A percentile compares a stretch with the other conserved stretches of the same genome.
These are phyloP conservation scores for Stegodyphus dumicola DNA, from an alignment of 1,140 invertebrate species.

Conservation along the genomic window DNA sequence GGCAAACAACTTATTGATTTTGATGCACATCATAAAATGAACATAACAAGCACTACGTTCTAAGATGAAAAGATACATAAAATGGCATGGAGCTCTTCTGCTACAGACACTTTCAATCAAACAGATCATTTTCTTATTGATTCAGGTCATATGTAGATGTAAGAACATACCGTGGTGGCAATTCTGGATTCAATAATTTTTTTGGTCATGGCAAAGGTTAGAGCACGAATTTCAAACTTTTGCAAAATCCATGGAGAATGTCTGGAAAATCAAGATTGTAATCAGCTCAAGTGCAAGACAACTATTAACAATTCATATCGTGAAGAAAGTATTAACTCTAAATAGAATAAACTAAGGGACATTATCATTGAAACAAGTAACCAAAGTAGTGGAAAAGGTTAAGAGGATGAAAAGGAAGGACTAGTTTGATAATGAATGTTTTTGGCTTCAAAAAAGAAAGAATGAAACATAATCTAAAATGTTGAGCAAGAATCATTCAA, in stretches of 20 bases:
- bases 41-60: neutral
- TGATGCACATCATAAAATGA: neutral
- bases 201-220: neutral
- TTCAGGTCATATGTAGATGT: neutral
- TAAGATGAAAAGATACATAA: no score
- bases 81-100: neutral
- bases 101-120: neutral
- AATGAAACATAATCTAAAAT: neutral
- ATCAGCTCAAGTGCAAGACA: neutral
- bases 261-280: neutral
- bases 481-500: neutral
- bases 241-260: neutral
- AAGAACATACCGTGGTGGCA: neutral
- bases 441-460: neutral
- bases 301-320: neutral
- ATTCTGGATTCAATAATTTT: neutral
- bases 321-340: neutral
- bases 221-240: neutral
- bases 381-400: neutral
- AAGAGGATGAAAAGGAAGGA: neutral
- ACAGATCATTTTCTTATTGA: neutral
- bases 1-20: neutral
- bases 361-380: neutral
- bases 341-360: neutral
- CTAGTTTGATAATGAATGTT: neutral